phyloP scores from a whole-genome alignment of 2,888 invertebrate genomes.

The Ctena decussata region DNA sequence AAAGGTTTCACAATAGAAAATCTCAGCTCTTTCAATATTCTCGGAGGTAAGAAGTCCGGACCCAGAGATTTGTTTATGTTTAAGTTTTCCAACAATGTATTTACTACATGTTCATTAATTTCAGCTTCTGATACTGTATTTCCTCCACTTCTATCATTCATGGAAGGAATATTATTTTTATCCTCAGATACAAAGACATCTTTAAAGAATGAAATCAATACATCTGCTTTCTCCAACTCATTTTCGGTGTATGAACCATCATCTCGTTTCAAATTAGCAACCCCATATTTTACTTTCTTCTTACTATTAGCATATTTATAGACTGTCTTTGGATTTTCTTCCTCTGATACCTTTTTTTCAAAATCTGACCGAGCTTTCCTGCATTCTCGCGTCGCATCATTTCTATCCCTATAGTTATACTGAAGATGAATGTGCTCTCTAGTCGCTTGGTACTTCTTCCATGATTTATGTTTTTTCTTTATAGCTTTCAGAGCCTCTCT shows the following conservation, averaged over 20 bases:
- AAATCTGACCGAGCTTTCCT: background rate
- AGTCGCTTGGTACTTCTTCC: background rate
- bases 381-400: background rate
- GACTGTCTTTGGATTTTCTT: background rate
- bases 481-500: conserved; percentile 2
- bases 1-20: background rate
- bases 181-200: background rate
- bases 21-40: conserved; percentile 1
- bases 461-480: conserved; percentile 9
- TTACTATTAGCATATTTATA: conserved; percentile 20
- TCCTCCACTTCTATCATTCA: conserved; percentile 11
- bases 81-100: conserved; percentile 3
- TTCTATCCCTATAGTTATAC: conserved; percentile 4
- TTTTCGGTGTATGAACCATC: background rate
- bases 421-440: conserved; percentile 12
- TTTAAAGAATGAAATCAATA: conserved; percentile 16
- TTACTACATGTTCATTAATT: background rate
- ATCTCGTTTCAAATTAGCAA: conserved; percentile 3
- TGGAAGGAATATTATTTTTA: background rate
- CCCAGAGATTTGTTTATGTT: background rate
- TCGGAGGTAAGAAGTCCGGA: conserved; percentile 16
- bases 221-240: conserved; percentile 18
- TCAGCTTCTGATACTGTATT: background rate
- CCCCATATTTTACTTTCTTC: conserved; percentile 7
- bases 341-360: background rate